Base-by-base conservation (phyloP, 2,113 vertebrate genomes). In the Gymnarchus niloticus region DNA sequence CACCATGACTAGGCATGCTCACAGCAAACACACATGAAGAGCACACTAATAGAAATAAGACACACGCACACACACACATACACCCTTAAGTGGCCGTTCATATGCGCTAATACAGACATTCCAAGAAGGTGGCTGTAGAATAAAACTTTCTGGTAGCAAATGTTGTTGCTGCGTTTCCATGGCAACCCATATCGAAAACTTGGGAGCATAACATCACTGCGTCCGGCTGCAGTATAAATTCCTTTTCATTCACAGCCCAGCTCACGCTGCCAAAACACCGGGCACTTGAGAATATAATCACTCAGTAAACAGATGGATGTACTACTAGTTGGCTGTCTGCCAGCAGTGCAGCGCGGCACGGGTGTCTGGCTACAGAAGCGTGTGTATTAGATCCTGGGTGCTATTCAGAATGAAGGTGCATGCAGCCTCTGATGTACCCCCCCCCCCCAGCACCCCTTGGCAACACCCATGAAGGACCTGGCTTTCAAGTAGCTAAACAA, bases 281-380 rank as follows among this genome's bases (percentile, higher is more conserved):
- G 8, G 17, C 77, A 25, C 77, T 82, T 51, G 57, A 82, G 88
- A 89, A 88, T 88, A 87, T 91, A 92, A 93, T 93, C 91, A 90
- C 87, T 90, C 88, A 87, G 88, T 90, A 90, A 87, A 84, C 77
- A 25, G 49, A 61, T 46, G 21, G 91, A 83, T 92, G 91, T 91
- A 91, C 92, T 93, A 92, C 92, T 93, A 37, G 87, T 86, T 93
- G 93, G 92, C 91, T 0, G 25, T 0, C 86, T 92, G 93, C 92
- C 92, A 94, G 87, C 87, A 86, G 54, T 86, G 87, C 33, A 86
- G 54, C 87, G 87, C 33, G 28, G 28, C 49, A 51, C 46, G 8
- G 37, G 19, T 49, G 14, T 23, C 14, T 12, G 1, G 83, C 61
- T 54, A 0, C n/a, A 25, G 4, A 41, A 33, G 56, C 23, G 82